Evolutionary conservation across 2,888 invertebrate species (phyloP), one percentile per base, ranked within the genome.

Genomic region (Cacoxenus indagator): DNA sequence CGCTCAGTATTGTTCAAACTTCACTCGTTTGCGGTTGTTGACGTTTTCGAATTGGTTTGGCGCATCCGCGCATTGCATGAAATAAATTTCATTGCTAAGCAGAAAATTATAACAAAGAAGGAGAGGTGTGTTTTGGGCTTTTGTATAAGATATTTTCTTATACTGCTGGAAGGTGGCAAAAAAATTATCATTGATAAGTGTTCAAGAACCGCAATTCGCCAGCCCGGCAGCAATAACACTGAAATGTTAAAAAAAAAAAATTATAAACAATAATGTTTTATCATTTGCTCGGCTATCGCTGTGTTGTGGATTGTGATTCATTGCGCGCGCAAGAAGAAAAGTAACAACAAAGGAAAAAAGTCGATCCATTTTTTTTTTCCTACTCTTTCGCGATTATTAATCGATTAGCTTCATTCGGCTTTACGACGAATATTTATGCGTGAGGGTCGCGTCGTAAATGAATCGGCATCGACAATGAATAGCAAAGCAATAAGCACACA

Each of bases 51-150:
- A 24, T 37, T 59, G 59, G 43, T 14, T n/a, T 22, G 61, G 43
- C 43, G 61, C 45, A 45, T 62, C 43, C 43, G 24, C 61, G 61
- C 45, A 62, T 62, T 59, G 59, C 17, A 62, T 62, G 1, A 24
- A 37, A 43, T 22, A 45, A 48, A 19, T 48, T 48, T 48, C n/a
- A 48, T 48, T 19, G 48, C 17, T 48, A 6, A n/a, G n/a, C n/a
- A n/a, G n/a, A n/a, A n/a, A n/a, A n/a, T n/a, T n/a, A n/a, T n/a
- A n/a, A n/a, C n/a, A 22, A 26, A 55, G 22, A 55, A 55, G 9
- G 31, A 59, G 31, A 59, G 59, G 59, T 59, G 59, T 59, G 59
- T 31, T n/a, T n/a, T n/a, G n/a, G n/a, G n/a, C n/a, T n/a, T n/a
- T n/a, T n/a, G n/a, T n/a, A n/a, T n/a, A n/a, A n/a, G n/a, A n/a